Conservation (phyloP, 2,888 invertebrate genomes). For the Liopterus haemorrhoidalis region DNA sequence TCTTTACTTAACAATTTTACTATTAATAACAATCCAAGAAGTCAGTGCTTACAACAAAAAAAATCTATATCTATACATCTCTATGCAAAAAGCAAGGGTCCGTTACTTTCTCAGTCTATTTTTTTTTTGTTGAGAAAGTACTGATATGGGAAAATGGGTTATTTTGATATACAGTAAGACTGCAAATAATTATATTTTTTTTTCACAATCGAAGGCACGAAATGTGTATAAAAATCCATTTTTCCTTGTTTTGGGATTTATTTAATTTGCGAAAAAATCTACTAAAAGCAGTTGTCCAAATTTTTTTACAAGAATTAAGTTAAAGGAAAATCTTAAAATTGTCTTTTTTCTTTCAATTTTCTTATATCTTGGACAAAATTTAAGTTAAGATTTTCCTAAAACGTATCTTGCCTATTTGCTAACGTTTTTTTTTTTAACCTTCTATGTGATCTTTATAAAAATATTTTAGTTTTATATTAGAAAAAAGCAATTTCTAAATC, state of each 20-base stretch:
- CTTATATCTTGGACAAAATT: no score
- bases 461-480: constrained; percentile 17
- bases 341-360: constrained; percentile 3
- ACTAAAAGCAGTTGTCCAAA: not conserved
- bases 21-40: constrained; percentile 35
- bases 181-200: constrained; percentile 38
- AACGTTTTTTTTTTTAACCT: constrained; percentile 9
- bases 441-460: constrained; percentile 17
- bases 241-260: not conserved
- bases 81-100: constrained; percentile 39
- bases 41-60: constrained; percentile 34
- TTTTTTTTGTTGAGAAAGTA: no score
- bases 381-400: no score
- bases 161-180: constrained; percentile 33
- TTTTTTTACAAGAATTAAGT: no score
- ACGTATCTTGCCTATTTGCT: no score
- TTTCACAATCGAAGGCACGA: constrained; percentile 44
- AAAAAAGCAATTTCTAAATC: constrained; percentile 15
- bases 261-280: not conserved
- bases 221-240: constrained; percentile 30
- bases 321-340: not conserved
- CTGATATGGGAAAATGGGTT: constrained; percentile 37
- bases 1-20: constrained; percentile 23
- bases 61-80: constrained; percentile 20
- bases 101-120: constrained; percentile 28